Percentiles rank a stretch among this genome's conserved stretches.
phyloP scores from a whole-genome alignment of 2,888 invertebrate species.

The Drosophila melanosoma region DNA sequence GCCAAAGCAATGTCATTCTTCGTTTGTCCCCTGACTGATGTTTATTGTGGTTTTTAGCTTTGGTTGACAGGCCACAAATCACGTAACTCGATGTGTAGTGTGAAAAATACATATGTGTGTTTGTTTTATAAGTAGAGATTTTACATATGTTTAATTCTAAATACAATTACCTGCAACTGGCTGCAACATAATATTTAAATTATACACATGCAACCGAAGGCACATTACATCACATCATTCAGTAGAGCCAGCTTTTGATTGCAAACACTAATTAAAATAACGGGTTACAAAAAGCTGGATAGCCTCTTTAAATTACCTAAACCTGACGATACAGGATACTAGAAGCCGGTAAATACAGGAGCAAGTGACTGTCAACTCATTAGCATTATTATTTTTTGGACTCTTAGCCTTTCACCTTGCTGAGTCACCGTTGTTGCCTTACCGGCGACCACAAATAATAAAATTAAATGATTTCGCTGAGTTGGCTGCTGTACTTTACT shows the following conservation, averaged over 20 bases:
- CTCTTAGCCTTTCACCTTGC: neutral
- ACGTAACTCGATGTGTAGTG: constrained; percentile 56
- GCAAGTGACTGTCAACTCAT: constrained; percentile 13
- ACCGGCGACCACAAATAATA: neutral
- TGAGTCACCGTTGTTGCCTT: neutral
- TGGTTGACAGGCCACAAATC: constrained; percentile 52
- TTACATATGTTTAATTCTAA: neutral
- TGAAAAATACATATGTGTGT: constrained; percentile 6
- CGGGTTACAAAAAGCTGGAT: neutral
- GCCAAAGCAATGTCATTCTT: constrained; percentile 40
- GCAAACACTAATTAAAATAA: constrained; percentile 14
- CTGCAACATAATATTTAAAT: constrained; percentile 1
- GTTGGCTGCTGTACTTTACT: constrained; percentile 28
- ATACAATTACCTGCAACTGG: neutral
- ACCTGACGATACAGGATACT: neutral
- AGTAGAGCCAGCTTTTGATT: neutral
- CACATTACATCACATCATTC: constrained; percentile 13
- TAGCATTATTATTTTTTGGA: constrained; percentile 1
- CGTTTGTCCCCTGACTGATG: constrained; percentile 24
- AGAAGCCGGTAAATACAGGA: neutral
- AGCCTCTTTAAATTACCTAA: neutral
- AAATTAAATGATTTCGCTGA: constrained; percentile 16
- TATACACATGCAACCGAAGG: constrained; percentile 5
- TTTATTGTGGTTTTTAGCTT: constrained; percentile 34
- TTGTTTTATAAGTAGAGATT: neutral